These are phyloP conservation scores for Halyomorpha halys DNA, from an alignment of 1,140 invertebrate genomes.

Conservation along the genomic window DNA sequence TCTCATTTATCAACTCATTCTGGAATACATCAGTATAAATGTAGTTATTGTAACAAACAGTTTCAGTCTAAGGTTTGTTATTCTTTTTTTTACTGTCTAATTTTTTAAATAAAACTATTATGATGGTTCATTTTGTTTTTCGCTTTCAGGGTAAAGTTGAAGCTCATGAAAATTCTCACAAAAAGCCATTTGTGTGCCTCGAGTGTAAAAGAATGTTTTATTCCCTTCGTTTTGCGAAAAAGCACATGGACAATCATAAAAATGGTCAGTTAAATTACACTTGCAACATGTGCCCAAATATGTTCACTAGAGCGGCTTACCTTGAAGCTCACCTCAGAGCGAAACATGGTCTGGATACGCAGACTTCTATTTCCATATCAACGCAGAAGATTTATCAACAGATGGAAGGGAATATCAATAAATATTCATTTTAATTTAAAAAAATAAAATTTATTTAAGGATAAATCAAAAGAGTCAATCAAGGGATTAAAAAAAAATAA, in stretches of 20 bases:
- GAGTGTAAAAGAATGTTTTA: slow-evolving; percentile 2
- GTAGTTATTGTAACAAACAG: neutral
- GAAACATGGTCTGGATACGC: neutral
- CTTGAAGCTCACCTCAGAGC: neutral
- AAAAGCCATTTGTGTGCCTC: neutral
- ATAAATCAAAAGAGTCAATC: too few relatives aligned
- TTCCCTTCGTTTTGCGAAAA: neutral
- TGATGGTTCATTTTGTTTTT: neutral
- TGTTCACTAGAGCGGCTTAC: slow-evolving; percentile 16
- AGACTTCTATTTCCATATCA: slow-evolving; percentile 1
- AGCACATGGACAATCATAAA: slow-evolving; percentile 11
- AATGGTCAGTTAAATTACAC: neutral
- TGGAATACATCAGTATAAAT: neutral
- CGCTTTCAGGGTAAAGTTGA: neutral
- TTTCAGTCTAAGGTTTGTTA: slow-evolving; percentile 4
- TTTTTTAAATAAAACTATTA: neutral
- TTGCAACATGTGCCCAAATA: slow-evolving; percentile 9
- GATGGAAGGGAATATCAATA: neutral
- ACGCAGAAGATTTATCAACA: slow-evolving; percentile 1
- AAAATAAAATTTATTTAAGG: too few relatives aligned
- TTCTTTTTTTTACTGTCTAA: neutral
- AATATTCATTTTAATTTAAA: too few relatives aligned
- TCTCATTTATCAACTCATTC: neutral
- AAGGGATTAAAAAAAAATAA: too few relatives aligned
- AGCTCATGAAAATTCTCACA: neutral